Base-by-base conservation (phyloP, 1,140 invertebrate genomes). In the Heliconius nattereri region DNA sequence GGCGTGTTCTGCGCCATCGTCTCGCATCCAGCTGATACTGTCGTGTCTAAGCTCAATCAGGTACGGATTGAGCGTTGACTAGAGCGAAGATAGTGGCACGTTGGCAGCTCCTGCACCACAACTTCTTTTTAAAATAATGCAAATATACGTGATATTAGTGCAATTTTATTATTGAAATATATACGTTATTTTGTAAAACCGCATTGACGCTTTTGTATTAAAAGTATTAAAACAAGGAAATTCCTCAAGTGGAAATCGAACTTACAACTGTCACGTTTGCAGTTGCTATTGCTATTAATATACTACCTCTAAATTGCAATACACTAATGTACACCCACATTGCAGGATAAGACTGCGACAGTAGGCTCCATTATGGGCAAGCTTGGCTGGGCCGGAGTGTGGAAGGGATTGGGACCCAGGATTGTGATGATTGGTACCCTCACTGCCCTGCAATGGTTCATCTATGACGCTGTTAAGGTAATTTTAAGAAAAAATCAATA, bases 381-480 rank as follows among this genome's bases (percentile, higher is more conserved):
- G 86, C 93, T 97, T 54, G 96, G 96, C 45, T 95, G 95, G 89
- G 89, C 88, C 35, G 96, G 96, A 80, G 96, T 99, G 81, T 99
- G 99, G 99, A 99, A 99, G 93, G 99, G 99, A 87, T 95, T 99
- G 29, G 96, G 96, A 80, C 98, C 99, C 72, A 98, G 99, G 96
- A 99, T 99, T 91, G 97, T 99, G 80, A 99, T 99, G 99, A 99
- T 99, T 91, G 99, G 99, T 97, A 99, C 99, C 16, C 95, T 99
- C 71, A 99, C 99, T 70, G 99, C 98, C 45, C 96, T 98, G 71
- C 99, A 99, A 94, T 99, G 99, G 99, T 99, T 99, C 95, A 99
- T 99, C 94, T 99, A 99, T 90, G 99, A 99, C 92, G 98, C 97
- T 49, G 98, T 99, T 49, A 99, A 99, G 95, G 98, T 98, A 78